Percentiles rank a stretch among this genome's conserved stretches.
These are phyloP conservation scores for Orius insidiosus DNA, from an alignment of 1,140 invertebrate genomes.

Conservation along the genomic window DNA sequence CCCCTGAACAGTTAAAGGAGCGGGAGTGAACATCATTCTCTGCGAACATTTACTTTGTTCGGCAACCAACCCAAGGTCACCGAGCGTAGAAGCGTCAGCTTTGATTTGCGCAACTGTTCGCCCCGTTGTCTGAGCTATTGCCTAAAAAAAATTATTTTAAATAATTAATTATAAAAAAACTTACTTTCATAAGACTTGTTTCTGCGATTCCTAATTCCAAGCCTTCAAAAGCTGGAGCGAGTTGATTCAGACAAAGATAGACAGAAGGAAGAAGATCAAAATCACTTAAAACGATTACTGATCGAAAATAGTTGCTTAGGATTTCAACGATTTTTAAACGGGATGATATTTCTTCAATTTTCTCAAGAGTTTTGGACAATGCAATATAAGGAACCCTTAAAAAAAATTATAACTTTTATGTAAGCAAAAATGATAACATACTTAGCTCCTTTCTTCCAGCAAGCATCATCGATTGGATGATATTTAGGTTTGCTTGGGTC, in stretches of 20 bases:
- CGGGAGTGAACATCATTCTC: slow-evolving; percentile 66
- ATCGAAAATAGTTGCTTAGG: slow-evolving; percentile 83
- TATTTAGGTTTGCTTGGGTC: slow-evolving; percentile 57
- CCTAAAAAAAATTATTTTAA: slow-evolving; percentile 23
- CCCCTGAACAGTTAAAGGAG: slow-evolving; percentile 40
- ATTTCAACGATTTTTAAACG: slow-evolving; percentile 90
- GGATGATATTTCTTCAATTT: slow-evolving; percentile 76
- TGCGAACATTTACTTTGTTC: slow-evolving; percentile 80
- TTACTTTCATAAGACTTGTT: slow-evolving; percentile 68
- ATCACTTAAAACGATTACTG: slow-evolving; percentile 73
- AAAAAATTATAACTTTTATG: slow-evolving; percentile 17
- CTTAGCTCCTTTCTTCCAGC: slow-evolving; percentile 62
- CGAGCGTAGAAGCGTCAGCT: slow-evolving; percentile 53
- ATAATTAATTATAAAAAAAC: slow-evolving; percentile 4
- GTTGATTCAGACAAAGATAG: slow-evolving; percentile 88
- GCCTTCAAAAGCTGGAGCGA: slow-evolving; percentile 85
- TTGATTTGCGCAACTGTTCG: slow-evolving; percentile 73
- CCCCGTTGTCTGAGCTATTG: slow-evolving; percentile 83
- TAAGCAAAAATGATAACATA: slow-evolving; percentile 25
- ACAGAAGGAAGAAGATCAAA: slow-evolving; percentile 77
- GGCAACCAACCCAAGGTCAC: slow-evolving; percentile 87
- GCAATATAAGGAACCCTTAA: slow-evolving; percentile 82
- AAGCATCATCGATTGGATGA: slow-evolving; percentile 79
- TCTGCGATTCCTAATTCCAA: slow-evolving; percentile 87
- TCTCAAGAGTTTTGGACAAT: slow-evolving; percentile 73